Percentiles rank a stretch among this genome's conserved stretches.
These are phyloP conservation scores for Pinctada fucata DNA, from an alignment of 2,888 invertebrate species.

Conservation along the genomic window DNA sequence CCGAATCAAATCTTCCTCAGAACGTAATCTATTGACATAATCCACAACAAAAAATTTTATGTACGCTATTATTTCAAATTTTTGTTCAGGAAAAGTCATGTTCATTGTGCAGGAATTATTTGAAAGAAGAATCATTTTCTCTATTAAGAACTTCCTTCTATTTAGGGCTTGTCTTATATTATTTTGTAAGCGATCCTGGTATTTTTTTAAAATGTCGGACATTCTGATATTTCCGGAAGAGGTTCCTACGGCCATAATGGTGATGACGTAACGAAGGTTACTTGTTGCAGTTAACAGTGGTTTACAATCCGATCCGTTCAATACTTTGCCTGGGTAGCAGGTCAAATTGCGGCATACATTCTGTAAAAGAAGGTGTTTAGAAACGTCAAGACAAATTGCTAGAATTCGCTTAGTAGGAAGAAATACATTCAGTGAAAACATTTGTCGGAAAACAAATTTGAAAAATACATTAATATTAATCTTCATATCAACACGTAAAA, in stretches of 20 bases:
- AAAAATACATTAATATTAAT: no score
- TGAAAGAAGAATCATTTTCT: not conserved
- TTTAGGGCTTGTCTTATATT: not conserved
- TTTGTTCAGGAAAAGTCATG: not conserved
- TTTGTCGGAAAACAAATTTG: no score
- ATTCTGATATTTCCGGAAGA: not conserved
- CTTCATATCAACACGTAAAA: no score
- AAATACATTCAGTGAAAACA: no score
- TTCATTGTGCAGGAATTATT: not conserved
- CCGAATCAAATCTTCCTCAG: constrained; percentile 3
- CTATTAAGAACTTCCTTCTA: not conserved
- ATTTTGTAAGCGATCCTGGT: not conserved
- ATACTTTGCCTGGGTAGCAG: constrained; percentile 5
- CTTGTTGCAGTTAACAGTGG: not conserved
- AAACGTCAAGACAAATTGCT: no score
- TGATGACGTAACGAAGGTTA: not conserved
- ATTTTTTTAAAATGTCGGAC: not conserved
- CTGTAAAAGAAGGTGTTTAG: not conserved
- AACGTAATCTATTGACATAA: not conserved
- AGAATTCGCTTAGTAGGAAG: no score
- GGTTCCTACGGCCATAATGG: not conserved
- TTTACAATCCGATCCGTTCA: not conserved
- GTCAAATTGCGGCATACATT: not conserved
- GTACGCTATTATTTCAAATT: not conserved
- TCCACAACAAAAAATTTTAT: not conserved